Percentiles rank a stretch among this genome's conserved stretches.
Evolutionary conservation across 2,797 vertebrate genomes (phyloP).

Genomic region (Chaenodraco wilsoni): DNA sequence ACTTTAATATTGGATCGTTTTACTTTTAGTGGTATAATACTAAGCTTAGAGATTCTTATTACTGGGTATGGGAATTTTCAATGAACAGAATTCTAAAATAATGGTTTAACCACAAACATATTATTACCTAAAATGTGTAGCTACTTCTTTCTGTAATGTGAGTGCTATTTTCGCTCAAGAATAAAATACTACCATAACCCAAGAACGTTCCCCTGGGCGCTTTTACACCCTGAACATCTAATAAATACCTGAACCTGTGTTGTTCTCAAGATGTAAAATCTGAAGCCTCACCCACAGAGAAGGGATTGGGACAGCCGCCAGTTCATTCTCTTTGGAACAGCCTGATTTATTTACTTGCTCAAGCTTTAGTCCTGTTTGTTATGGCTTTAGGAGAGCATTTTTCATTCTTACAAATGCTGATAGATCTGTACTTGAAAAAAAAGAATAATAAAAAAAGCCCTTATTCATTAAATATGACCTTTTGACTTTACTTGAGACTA

Average conservation of each 20-base stretch:
- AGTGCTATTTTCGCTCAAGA: background rate
- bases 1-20: constrained; percentile 24
- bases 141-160: background rate
- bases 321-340: constrained; percentile 44
- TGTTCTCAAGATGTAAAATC: constrained; percentile 49
- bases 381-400: constrained; percentile 28
- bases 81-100: constrained; percentile 4
- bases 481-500: background rate
- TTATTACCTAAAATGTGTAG: constrained; percentile 6
- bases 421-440: constrained; percentile 13
- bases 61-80: constrained; percentile 11
- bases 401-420: constrained; percentile 9
- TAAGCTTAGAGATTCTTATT: background rate
- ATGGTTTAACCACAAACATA: constrained; percentile 3
- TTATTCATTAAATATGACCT: constrained; percentile 15
- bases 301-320: constrained; percentile 41
- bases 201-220: background rate
- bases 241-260: constrained; percentile 27
- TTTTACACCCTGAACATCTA: constrained; percentile 26
- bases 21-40: constrained; percentile 2
- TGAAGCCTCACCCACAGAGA: constrained; percentile 38
- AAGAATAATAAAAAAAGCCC: constrained; percentile 13
- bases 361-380: constrained; percentile 48
- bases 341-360: constrained; percentile 56
- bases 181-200: constrained; percentile 18